Base-by-base conservation (phyloP, 2,113 vertebrate genomes). In the Catagonus wagneri region DNA sequence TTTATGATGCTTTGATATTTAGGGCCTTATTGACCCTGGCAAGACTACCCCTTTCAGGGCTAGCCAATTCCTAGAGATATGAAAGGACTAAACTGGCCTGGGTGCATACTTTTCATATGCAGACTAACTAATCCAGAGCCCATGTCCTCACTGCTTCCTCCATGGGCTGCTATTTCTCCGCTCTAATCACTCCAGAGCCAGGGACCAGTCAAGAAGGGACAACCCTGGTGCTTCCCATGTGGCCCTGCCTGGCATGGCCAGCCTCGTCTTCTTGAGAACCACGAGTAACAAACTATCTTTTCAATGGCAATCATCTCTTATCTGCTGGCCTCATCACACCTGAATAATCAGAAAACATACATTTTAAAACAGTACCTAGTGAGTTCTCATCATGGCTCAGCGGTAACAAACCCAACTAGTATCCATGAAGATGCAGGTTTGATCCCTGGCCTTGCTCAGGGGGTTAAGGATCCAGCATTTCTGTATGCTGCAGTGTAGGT, bases 171-270 rank as follows among this genome's bases (percentile, higher is more conserved):
- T 36, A 6, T 54, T 61, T 29, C 16, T 36, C 34, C n/a, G 34
- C 44, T 91, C 54, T 56, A 34, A 79, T n/a, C 20, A 60, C 52
- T 9, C 29, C 27, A 60, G 39, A 27, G 25, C 54, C 12, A 14
- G 25, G 50, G 13, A 20, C n/a, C 29, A 80, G 27, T 50, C 27
- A 44, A 22, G 2, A 17, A 27, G 7, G 25, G 11, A 39, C 23
- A 63, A 6, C 5, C n/a, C 10, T 13, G 2, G 23, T 20, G n/a
- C 32, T 66, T 71, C 54, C 32, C 1, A 0, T 0, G 11, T 15
- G 63, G 72, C 6, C n/a, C 19, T 7, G 1, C 7, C 19, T 3
- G 12, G 39, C 6, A 0, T 7, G 19, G 39, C 6, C 20, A 3
- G 19, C 3, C 12, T 14, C 10, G 6, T 63, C 52, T 50, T 69